Evolutionary conservation across 1,140 invertebrate species (phyloP).

Genomic region (Andrena cerasifolii): DNA sequence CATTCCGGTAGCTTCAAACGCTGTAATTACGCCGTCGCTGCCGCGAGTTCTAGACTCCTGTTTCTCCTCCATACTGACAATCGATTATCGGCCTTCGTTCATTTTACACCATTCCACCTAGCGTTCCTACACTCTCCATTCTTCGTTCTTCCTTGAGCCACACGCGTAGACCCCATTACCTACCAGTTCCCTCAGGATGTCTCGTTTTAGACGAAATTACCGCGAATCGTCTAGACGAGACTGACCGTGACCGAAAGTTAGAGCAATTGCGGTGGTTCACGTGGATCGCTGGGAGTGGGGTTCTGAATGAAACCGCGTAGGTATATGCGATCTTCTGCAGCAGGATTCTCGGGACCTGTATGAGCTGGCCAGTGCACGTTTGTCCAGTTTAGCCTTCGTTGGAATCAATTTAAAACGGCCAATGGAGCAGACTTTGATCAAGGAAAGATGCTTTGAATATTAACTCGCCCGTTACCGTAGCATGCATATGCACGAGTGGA

Average conservation of each 20-base stretch:
- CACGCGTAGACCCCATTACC: no score
- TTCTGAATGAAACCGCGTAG: no score
- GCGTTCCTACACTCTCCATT: background rate
- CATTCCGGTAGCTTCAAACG: slow-evolving; percentile 68
- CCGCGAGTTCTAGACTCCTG: slow-evolving; percentile 43
- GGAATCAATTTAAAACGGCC: background rate
- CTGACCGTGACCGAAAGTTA: no score
- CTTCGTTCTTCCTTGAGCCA: no score
- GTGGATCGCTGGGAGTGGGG: no score
- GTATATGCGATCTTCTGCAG: background rate
- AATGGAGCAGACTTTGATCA: background rate
- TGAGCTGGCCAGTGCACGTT: background rate
- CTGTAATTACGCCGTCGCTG: slow-evolving; percentile 62
- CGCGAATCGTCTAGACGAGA: background rate
- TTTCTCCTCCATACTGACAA: slow-evolving; percentile 41
- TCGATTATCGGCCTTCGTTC: slow-evolving; percentile 34
- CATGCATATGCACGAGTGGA: no score
- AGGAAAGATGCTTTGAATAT: slow-evolving; percentile 1
- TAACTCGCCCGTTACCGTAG: background rate
- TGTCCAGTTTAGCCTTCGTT: background rate
- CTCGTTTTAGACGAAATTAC: no score
- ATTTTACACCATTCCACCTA: background rate
- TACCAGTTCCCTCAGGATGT: background rate
- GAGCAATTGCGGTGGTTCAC: background rate
- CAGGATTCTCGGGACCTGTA: background rate